Evolutionary conservation across 2,888 invertebrate species (phyloP).

Genomic region (Lucinisca nassula): DNA sequence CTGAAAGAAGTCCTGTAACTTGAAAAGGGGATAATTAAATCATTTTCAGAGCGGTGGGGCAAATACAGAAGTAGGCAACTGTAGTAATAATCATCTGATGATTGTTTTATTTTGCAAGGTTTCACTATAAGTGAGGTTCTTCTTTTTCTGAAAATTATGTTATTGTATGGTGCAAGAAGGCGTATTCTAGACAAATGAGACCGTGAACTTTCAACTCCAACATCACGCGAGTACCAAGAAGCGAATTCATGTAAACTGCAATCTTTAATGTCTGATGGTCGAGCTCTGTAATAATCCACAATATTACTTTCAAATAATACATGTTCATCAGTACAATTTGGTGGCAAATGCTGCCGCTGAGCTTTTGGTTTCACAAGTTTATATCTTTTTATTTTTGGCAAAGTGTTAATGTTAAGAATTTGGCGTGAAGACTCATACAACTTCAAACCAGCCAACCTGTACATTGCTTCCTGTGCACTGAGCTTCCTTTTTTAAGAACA

Average conservation of each 20-base stretch:
- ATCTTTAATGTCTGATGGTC: neutral
- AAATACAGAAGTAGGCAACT: slow-evolving; percentile 38
- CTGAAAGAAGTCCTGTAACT: slow-evolving; percentile 43
- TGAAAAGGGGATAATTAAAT: slow-evolving; percentile 14
- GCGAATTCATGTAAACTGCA: neutral
- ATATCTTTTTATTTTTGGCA: neutral
- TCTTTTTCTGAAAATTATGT: neutral
- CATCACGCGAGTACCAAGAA: neutral
- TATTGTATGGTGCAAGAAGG: neutral
- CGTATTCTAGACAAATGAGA: neutral
- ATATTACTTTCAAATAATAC: neutral
- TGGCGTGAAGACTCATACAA: slow-evolving; percentile 9
- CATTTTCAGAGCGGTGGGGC: slow-evolving; percentile 40
- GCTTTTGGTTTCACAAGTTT: slow-evolving; percentile 17
- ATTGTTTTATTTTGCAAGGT: neutral
- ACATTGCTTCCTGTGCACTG: slow-evolving; percentile 1
- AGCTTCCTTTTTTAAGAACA: neutral
- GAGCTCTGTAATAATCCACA: neutral
- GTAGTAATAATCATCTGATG: neutral
- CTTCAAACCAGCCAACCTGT: slow-evolving; percentile 25
- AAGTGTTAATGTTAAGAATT: slow-evolving; percentile 29
- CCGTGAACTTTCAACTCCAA: neutral
- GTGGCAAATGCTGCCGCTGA: neutral
- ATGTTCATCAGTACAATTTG: neutral
- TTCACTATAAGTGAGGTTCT: neutral